Conservation (phyloP, 2,797 vertebrate genomes). For the Epinephelus malabaricus region DNA sequence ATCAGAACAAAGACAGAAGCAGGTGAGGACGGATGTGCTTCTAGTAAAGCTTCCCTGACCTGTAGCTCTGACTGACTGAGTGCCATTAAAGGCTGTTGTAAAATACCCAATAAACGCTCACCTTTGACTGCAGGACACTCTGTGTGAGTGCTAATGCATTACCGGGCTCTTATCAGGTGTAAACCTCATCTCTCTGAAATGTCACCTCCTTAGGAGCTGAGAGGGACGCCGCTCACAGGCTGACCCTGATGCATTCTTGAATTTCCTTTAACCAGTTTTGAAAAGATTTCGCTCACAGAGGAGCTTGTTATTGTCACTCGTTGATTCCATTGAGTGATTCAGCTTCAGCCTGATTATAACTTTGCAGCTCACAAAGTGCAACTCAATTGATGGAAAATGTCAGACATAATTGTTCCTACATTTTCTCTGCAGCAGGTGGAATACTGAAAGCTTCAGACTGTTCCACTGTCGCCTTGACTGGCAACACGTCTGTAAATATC, state of each 20-base stretch:
- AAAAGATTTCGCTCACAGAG: neutral
- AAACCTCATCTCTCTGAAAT: conserved; percentile 4
- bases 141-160: conserved; percentile 13
- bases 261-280: neutral
- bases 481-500: conserved; percentile 2
- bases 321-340: neutral
- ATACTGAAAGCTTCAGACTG: conserved; percentile 10
- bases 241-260: neutral
- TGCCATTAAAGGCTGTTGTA: conserved; percentile 26
- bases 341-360: neutral
- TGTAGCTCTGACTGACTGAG: neutral
- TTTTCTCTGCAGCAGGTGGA: conserved; percentile 34
- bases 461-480: neutral
- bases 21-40: neutral
- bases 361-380: too few relatives aligned
- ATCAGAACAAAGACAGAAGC: neutral
- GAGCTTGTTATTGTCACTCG: neutral
- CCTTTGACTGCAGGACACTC: conserved; percentile 41
- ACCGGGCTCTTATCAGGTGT: neutral
- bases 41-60: neutral
- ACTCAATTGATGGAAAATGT: conserved; percentile 38
- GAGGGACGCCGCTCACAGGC: too few relatives aligned
- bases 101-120: conserved; percentile 25
- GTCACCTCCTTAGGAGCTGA: neutral
- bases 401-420: conserved; percentile 25